Base-by-base conservation (phyloP, 2,113 vertebrate species). In the Cryptomyrus ogoouensis region DNA sequence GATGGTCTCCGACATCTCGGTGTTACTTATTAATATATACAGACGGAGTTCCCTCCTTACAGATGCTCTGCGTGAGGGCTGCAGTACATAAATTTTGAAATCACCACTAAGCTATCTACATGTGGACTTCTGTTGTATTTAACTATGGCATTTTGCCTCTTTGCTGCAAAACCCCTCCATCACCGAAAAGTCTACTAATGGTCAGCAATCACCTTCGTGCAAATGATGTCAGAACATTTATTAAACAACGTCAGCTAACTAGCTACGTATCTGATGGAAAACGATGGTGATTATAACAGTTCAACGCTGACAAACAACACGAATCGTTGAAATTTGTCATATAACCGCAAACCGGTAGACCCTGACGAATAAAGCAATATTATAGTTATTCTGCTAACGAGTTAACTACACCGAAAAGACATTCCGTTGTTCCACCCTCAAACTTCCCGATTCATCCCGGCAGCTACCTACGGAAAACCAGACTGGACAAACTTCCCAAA, bases 1-100 rank as follows among this genome's bases (percentile, higher is more conserved):
- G 47, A 96, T 92, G 3, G 93, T 88, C 74, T 95, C 95, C 0
- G 95, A 93, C 95, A 96, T 96, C 5, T 0, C 91, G 24, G 88
- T 31, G 8, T 84, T 84, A 21, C 21, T 46, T 24, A 84, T 47
- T 47, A 84, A 44, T 47, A 44, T 44, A 42, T 1, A 46, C 7
- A 46, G 42, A 42, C 39, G 3, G 44, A 24, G 39, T 24, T 84
- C 3, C 83, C 44, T 46, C 21, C 21, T 84, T 84, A 84, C 21
- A 42, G 39, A 84, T 44, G 83, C 19, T 47, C 46, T 21, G 12
- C 1, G 35, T 42, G 35, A 39, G 15, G 74, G 10, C 5, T 80
- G 74, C 35, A 42, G 74, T 80, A 39, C 17, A 42, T 42, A 35
- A 42, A 80, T 80, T 74, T 42, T 80, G 17, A 80, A 42, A 42